phyloP scores from a whole-genome alignment of 30 jellyfish, hydroid and myxozoan species.

The Aurelia aurita complex sp. Pacific region DNA sequence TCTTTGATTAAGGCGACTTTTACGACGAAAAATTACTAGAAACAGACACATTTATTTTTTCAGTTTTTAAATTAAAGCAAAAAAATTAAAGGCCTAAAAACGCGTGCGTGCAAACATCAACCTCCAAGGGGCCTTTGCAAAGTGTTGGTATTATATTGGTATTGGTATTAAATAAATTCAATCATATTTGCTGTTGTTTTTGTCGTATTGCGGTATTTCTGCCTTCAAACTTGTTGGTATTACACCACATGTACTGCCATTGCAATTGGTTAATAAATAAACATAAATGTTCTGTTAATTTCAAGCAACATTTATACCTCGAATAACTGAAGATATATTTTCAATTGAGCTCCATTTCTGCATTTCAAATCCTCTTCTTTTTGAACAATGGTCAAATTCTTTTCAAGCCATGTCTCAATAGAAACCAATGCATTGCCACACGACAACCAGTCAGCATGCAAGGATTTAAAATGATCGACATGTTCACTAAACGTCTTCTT shows the following conservation, averaged over 20 bases:
- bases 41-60: too few relatives aligned
- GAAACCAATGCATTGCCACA: slow-evolving; percentile 6
- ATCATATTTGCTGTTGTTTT: too few relatives aligned
- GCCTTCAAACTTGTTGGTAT: too few relatives aligned
- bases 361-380: slow-evolving; percentile 9
- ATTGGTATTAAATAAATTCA: too few relatives aligned
- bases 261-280: background rate
- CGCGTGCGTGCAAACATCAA: too few relatives aligned
- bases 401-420: slow-evolving; percentile 20
- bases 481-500: slow-evolving; percentile 18
- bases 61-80: too few relatives aligned
- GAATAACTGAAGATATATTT: slow-evolving; percentile 8
- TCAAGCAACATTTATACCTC: slow-evolving; percentile 8
- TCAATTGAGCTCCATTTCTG: slow-evolving; percentile 39
- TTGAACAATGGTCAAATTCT: background rate
- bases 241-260: background rate
- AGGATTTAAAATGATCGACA: slow-evolving; percentile 18
- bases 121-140: too few relatives aligned
- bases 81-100: too few relatives aligned
- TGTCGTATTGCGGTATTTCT: too few relatives aligned
- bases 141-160: too few relatives aligned
- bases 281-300: background rate
- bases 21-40: too few relatives aligned
- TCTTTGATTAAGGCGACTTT: too few relatives aligned
- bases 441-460: slow-evolving; percentile 44